Percentiles rank a stretch among this genome's conserved stretches.
These are phyloP conservation scores for Nectonema munidae DNA, from an alignment of 2,888 invertebrate species.

Conservation along the genomic window DNA sequence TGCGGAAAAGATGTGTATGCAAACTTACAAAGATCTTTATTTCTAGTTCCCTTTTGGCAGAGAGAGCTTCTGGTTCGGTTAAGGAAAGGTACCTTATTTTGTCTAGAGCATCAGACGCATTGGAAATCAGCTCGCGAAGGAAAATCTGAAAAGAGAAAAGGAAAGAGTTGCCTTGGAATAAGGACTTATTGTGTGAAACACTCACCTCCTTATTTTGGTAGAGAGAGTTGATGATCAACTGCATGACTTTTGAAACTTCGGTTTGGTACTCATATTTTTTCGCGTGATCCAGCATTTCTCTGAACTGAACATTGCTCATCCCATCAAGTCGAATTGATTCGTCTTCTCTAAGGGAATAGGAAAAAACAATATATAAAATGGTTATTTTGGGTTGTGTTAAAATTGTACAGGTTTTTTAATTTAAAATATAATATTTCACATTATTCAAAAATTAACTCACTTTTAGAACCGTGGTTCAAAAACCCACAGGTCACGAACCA, in stretches of 20 bases:
- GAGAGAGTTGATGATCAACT: slow-evolving; percentile 89
- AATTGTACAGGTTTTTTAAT: no score
- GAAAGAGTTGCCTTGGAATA: not conserved
- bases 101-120: slow-evolving; percentile 90
- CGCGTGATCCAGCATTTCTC: slow-evolving; percentile 52
- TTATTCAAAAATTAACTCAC: no score
- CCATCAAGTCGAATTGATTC: slow-evolving; percentile 82
- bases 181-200: not conserved
- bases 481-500: no score
- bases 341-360: no score
- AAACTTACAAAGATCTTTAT: slow-evolving; percentile 41
- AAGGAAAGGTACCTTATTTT: slow-evolving; percentile 72
- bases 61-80: slow-evolving; percentile 46
- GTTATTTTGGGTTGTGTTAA: no score
- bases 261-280: slow-evolving; percentile 46
- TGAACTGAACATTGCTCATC: slow-evolving; percentile 61
- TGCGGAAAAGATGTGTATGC: slow-evolving; percentile 1
- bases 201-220: slow-evolving; percentile 80
- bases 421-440: no score
- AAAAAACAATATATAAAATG: no score
- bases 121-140: slow-evolving; percentile 81
- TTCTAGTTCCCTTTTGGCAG: slow-evolving; percentile 42
- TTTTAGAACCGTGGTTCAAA: no score
- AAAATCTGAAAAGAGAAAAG: slow-evolving; percentile 36
- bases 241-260: slow-evolving; percentile 99